phyloP scores from a whole-genome alignment of 2,888 invertebrate species.

The Leptogaster cylindrica region DNA sequence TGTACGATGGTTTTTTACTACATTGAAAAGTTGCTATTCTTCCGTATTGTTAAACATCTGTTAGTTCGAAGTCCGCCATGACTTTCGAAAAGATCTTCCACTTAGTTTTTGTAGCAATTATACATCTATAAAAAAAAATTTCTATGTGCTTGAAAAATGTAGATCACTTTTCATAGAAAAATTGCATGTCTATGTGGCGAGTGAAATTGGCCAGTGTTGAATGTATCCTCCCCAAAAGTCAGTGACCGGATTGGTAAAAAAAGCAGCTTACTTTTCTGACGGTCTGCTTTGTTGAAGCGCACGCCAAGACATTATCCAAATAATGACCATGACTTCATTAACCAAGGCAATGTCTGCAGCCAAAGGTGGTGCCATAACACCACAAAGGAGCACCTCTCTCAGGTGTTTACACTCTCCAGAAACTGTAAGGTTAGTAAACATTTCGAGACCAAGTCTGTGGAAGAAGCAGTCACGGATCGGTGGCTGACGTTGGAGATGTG shows the following conservation, averaged over 20 bases:
- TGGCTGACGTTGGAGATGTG: neutral
- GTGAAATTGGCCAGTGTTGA: neutral
- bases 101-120: too few relatives aligned
- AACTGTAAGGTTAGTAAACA: neutral
- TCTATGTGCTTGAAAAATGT: too few relatives aligned
- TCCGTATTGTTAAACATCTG: too few relatives aligned
- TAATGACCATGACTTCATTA: slow-evolving; percentile 45
- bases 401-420: slow-evolving; percentile 9
- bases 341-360: neutral
- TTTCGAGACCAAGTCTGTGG: neutral
- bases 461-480: slow-evolving; percentile 4
- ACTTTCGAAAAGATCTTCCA: too few relatives aligned
- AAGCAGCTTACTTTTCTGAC: neutral
- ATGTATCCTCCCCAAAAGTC: slow-evolving; percentile 4
- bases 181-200: slow-evolving; percentile 1
- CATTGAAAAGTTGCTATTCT: too few relatives aligned
- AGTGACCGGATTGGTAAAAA: slow-evolving; percentile 5
- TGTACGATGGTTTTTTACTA: too few relatives aligned
- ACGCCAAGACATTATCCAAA: slow-evolving; percentile 40
- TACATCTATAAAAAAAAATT: too few relatives aligned
- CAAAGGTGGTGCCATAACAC: neutral
- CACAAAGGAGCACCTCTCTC: neutral
- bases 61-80: too few relatives aligned
- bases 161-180: too few relatives aligned
- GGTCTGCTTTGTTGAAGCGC: slow-evolving; percentile 13